Evolutionary conservation across 2,888 invertebrate genomes (phyloP), one percentile per base, ranked within the genome.

Genomic region (Auanema sp.): DNA sequence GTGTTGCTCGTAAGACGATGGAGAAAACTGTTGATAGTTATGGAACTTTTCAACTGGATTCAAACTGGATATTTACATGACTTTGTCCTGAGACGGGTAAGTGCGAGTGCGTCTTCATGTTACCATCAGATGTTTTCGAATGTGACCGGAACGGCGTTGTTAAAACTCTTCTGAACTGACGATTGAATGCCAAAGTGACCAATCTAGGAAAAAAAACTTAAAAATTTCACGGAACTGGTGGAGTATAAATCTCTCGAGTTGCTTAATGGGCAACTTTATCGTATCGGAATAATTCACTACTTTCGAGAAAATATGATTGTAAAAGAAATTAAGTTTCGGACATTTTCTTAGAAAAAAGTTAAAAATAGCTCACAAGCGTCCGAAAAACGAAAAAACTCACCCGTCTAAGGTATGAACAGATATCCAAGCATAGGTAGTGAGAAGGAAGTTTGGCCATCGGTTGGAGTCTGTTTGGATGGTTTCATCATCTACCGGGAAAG

Each of bases 351-450:
- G 18, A 50, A 50, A 16, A 11, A 43, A 12, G 14, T 11, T 43
- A 11, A 43, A 43, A 12, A 43, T 11, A 43, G 11, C 14, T 43
- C 14, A 12, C 12, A 43, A n/a, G 43, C 11, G 23, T 40, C 33
- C 14, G 40, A 11, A 25, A 14, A 14, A 8, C 23, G 8, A 23
- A 4, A 21, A 14, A 1, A 54, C 60, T 64, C 10, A 71, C 69
- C 74, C 74, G 58, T 74, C 74, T 47, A 72, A 42, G 24, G 70
- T 64, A 40, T 72, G 71, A 0, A 74, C 68, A 41, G 68, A 50
- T 11, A 74, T 67, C 75, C 75, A 75, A 1, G 72, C 68, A 23
- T 64, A 75, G 1, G 75, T 75, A 5, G 75, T 75, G 42, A 75
- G 61, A 6, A 75, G 52, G 33, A 75, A 75, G 55, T 75, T 75